Base-by-base conservation (phyloP, 92 coral and sea anemone genomes). In the Porites rus region DNA sequence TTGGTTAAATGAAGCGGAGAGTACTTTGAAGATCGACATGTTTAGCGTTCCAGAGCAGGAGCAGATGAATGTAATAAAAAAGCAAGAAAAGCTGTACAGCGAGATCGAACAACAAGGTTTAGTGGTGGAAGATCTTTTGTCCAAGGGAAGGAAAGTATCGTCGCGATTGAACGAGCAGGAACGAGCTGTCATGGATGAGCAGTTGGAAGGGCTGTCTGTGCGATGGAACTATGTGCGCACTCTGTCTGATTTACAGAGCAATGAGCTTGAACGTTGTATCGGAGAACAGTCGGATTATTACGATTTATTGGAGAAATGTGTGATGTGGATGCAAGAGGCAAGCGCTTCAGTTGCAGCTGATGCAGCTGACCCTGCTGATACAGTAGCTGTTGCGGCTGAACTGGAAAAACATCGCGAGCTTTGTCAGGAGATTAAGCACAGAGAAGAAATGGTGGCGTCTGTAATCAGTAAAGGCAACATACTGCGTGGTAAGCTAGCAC, bases 31-130 rank as follows among this genome's bases (percentile, higher is more conserved):
- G 79, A 92, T 83, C 9, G 94, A 97, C 80, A 90, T 97, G 93
- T 97, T 93, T 91, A 76, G 97, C 20, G 90, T 97, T 28, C 97
- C 99, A 6, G 99, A 97, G 31, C 98, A 95, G 21, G 81, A 92
- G 53, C 99, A 94, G 84, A 96, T 95, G 93, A 84, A 86, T 46
- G 94, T 93, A 20, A 93, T 95, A 53, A 88, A 84, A 14, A 92
- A 92, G 21, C 99, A 97, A 73, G 97, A 97, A 69, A 83, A 85
- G 77, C 92, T 97, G 10, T 79, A 86, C 59, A 92, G 85, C 43
- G 94, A 97, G 38, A 83, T 97, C 70, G 92, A 94, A 76, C 91
- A 88, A 76, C 89, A 94, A 69, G 69, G 94, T 19, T 81, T 92
- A 50, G 86, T 89, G 22, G 93, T 94, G 6, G 72, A 84, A 10